Percentiles rank a stretch among this genome's conserved stretches.
Evolutionary conservation across 2,888 invertebrate genomes (phyloP).

Genomic region (Rhagonycha fulva): DNA sequence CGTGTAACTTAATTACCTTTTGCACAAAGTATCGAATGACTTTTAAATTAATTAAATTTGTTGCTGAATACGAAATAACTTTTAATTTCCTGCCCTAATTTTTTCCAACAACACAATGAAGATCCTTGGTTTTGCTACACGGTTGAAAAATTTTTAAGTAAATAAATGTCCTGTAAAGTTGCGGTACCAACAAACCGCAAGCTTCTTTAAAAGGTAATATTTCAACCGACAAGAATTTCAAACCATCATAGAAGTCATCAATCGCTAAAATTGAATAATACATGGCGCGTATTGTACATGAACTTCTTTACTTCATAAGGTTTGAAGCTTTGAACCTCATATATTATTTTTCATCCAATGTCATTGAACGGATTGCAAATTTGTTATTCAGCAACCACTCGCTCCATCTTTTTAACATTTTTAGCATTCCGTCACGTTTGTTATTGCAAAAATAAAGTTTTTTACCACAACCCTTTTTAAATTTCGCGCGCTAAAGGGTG

Average conservation of each 20-base stretch:
- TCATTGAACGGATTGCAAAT: conserved; percentile 52
- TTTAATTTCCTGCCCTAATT: conserved; percentile 28
- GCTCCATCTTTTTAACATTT: conserved; percentile 42
- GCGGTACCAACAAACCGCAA: conserved; percentile 17
- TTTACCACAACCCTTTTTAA: background rate
- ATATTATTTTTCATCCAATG: conserved; percentile 41
- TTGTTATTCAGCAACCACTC: conserved; percentile 46
- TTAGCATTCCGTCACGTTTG: conserved; percentile 29
- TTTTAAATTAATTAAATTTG: conserved; percentile 34
- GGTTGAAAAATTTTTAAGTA: background rate
- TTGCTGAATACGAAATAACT: conserved; percentile 25
- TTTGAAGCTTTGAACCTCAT: conserved; percentile 47
- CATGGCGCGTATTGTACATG: conserved; percentile 46
- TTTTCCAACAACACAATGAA: background rate
- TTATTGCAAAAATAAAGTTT: background rate
- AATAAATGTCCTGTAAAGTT: background rate
- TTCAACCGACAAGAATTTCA: conserved; percentile 39
- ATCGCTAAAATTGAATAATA: conserved; percentile 46
- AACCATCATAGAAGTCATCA: conserved; percentile 40
- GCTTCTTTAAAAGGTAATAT: conserved; percentile 36
- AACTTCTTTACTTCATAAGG: conserved; percentile 46
- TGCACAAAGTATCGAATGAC: conserved; percentile 24
- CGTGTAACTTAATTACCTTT: conserved; percentile 30
- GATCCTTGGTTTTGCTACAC: background rate
- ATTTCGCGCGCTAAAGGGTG: conserved; percentile 5